Percentiles rank a stretch among this genome's conserved stretches.
phyloP scores from a whole-genome alignment of 2,113 vertebrate genomes.

The Takifugu bimaculatus region DNA sequence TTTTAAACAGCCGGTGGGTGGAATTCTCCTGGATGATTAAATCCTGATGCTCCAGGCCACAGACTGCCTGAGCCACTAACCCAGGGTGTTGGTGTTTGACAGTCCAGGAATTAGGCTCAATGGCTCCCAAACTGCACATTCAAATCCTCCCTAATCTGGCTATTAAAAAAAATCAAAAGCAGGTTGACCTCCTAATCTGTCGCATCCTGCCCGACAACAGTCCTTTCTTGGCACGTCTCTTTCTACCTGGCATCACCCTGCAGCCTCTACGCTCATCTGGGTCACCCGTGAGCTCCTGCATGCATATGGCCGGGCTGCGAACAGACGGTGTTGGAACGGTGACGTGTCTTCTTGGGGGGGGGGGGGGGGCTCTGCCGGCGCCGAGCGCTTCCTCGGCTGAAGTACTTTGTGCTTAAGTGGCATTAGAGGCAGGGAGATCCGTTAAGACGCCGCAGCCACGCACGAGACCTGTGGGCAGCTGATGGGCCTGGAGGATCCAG shows the following conservation, averaged over 20 bases:
- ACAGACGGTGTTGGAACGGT: constrained; percentile 15
- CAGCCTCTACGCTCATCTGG: constrained; percentile 7
- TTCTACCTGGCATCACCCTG: constrained; percentile 7
- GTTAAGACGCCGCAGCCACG: constrained; percentile 50
- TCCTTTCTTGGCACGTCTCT: background rate
- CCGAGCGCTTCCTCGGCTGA: constrained; percentile 39
- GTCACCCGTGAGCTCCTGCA: constrained; percentile 20
- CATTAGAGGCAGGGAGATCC: constrained; percentile 62
- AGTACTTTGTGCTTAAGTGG: constrained; percentile 59
- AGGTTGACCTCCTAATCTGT: constrained; percentile 11
- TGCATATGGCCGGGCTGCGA: constrained; percentile 17
- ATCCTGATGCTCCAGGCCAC: too few relatives aligned
- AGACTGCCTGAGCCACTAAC: too few relatives aligned
- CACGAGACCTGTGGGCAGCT: constrained; percentile 60
- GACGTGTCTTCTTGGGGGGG: constrained; percentile 31
- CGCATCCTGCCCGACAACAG: constrained; percentile 10
- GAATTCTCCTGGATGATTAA: too few relatives aligned
- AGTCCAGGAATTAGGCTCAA: too few relatives aligned
- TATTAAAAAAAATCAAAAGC: background rate
- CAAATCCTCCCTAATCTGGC: background rate
- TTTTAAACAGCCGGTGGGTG: too few relatives aligned
- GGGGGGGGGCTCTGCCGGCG: constrained; percentile 13
- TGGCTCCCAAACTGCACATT: background rate
- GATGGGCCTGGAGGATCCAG: constrained; percentile 40
- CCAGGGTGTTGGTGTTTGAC: too few relatives aligned